Conservation (phyloP, 1,140 invertebrate species). For the Apocrypta bakeri region DNA sequence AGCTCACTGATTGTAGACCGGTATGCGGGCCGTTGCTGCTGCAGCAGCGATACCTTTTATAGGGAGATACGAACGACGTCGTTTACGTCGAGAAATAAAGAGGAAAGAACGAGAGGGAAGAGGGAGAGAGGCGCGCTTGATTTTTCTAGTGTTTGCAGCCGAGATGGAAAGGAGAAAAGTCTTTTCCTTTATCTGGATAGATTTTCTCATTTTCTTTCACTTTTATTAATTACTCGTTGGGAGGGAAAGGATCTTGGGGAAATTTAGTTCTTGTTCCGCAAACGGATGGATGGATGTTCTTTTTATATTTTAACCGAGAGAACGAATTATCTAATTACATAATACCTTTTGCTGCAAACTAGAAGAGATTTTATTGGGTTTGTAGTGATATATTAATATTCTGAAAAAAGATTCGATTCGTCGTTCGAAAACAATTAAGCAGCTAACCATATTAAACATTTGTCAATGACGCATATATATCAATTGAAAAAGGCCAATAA, state of each 20-base stretch:
- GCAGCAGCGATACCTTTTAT: not conserved
- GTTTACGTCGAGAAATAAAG: not conserved
- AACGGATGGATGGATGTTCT: not conserved
- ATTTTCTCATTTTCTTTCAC: not conserved
- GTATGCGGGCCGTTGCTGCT: not conserved
- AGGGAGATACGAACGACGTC: not conserved
- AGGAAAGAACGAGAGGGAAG: not conserved
- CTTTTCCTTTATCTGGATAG: no score
- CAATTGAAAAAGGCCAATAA: no score
- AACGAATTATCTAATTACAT: not conserved
- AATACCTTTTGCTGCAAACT: not conserved
- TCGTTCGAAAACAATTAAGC: no score
- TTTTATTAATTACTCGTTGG: not conserved
- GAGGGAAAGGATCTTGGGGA: not conserved
- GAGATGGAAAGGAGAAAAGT: not conserved
- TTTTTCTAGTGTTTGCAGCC: not conserved
- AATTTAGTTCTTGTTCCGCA: not conserved
- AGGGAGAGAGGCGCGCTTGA: not conserved
- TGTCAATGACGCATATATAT: no score
- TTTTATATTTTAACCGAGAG: not conserved
- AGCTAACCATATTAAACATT: no score
- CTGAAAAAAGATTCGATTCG: no score
- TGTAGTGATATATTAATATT: no score
- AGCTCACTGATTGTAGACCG: conserved; percentile 11
- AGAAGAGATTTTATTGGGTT: not conserved